A percentile compares a stretch with the other conserved stretches of the same genome.
phyloP scores from a whole-genome alignment of 2,113 vertebrate genomes.

The Eleginops maclovinus region DNA sequence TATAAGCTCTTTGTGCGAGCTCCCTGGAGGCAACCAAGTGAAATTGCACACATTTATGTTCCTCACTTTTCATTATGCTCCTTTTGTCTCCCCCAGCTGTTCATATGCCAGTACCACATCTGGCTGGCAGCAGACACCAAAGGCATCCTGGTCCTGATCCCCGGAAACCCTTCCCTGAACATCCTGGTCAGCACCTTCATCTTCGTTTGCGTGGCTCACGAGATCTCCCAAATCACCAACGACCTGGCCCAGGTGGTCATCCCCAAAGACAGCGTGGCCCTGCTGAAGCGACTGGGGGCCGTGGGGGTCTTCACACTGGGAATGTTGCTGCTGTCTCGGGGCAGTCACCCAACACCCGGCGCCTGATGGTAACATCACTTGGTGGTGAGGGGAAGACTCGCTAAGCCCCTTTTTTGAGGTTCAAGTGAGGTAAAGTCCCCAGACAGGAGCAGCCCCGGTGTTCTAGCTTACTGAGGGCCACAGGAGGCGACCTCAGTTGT shows the following conservation, averaged over 20 bases:
- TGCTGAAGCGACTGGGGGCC: conserved; percentile 89
- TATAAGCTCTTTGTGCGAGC: background rate
- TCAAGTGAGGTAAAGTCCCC: conserved; percentile 9
- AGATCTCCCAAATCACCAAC: conserved; percentile 97
- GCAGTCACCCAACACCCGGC: conserved; percentile 32
- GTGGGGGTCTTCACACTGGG: conserved; percentile 84
- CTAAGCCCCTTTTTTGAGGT: conserved; percentile 2
- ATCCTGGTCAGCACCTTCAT: conserved; percentile 97
- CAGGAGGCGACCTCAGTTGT: conserved; percentile 4
- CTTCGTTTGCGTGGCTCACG: conserved; percentile 97
- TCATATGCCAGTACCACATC: conserved; percentile 99
- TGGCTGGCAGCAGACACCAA: conserved; percentile 98
- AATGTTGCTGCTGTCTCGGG: conserved; percentile 81
- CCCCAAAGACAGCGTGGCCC: conserved; percentile 91
- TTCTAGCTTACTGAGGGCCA: conserved; percentile 7
- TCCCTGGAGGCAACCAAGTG: background rate
- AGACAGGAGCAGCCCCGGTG: conserved; percentile 11
- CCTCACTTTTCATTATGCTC: background rate
- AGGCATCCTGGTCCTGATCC: conserved; percentile 96
- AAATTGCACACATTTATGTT: background rate
- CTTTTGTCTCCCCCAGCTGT: conserved; percentile 86
- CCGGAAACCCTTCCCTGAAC: conserved; percentile 93
- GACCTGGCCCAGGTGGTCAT: conserved; percentile 94
- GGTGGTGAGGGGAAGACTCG: background rate
- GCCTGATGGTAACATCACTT: conserved; percentile 47